Percentiles rank a stretch among this genome's conserved stretches.
Evolutionary conservation across 1,140 invertebrate genomes (phyloP).

Genomic region (Dolichoris vasculosae): DNA sequence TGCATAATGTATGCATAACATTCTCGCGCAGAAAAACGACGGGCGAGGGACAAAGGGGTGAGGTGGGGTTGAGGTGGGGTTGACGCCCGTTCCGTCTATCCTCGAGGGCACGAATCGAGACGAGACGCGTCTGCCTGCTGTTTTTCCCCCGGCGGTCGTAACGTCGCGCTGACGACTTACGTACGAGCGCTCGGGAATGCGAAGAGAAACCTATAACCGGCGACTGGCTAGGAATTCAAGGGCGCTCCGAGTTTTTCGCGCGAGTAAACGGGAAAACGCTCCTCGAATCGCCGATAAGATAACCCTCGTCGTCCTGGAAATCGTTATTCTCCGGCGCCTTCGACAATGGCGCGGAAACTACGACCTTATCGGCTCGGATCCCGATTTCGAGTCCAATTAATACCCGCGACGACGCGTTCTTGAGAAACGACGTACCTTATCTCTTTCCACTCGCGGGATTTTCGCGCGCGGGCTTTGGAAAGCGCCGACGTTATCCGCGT

Average conservation of each 20-base stretch:
- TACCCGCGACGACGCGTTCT: background rate
- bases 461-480: background rate
- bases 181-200: background rate
- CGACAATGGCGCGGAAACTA: background rate
- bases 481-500: too few relatives aligned
- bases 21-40: background rate
- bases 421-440: too few relatives aligned
- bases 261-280: background rate
- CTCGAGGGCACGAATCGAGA: background rate
- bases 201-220: background rate
- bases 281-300: background rate
- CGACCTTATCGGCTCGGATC: background rate
- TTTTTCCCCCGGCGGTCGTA: background rate
- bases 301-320: background rate
- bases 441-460: too few relatives aligned
- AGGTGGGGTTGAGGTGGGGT: background rate
- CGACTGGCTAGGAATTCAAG: background rate
- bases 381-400: conserved; percentile 6
- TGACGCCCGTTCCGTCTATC: background rate
- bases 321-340: background rate
- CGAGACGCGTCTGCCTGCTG: background rate
- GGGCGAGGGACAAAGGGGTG: too few relatives aligned
- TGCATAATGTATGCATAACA: conserved; percentile 44
- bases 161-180: background rate
- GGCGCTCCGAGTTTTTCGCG: background rate